Base-by-base conservation (phyloP, 2,888 invertebrate genomes). In the Micoletzkya japonica region DNA sequence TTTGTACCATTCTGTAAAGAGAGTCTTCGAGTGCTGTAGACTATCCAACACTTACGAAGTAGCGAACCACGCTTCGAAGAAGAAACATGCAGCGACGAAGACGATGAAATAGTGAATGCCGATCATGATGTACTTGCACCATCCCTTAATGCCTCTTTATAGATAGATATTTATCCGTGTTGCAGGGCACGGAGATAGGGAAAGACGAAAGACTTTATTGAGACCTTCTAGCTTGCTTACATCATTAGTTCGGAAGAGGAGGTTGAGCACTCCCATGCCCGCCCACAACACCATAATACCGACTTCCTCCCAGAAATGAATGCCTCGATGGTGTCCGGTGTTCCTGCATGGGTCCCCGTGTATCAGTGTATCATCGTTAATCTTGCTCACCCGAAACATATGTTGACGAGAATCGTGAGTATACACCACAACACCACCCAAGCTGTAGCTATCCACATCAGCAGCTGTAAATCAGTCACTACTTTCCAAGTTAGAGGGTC, bases 391-490 rank as follows among this genome's bases (percentile, higher is more conserved):
- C 74, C 77, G 67, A 77, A 77, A 54, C 61, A 54, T 26, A 76
- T 70, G 39, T 78, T 78, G 7, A 76, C 70, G 2, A 78, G 52
- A 28, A 77, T 75, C 4, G 77, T 76, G 10, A 76, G 71, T 4
- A 78, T n/a, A 64, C 77, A 76, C 78, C 78, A 78, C 26, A 74
- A 39, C 17, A 77, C 74, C 17, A 78, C 74, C 78, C 78, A 78
- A 10, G 70, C 72, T 0, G 73, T 70, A 58, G 71, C 74, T 36
- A 76, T 64, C 39, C 72, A 75, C 68, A 75, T 72, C 2, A 75
- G 58, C 34, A 74, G 74, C 78, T 78, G 67, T 36, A 76, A 71
- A 63, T 26, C n/a, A n/a, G 50, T 20, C 37, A 14, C 14, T 14
- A 54, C 1, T 63, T 26, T 60, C 34, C 2, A 26, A 32, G 4